Evolutionary conservation across 2,113 vertebrate genomes (phyloP).

Genomic region (Serinus canaria): DNA sequence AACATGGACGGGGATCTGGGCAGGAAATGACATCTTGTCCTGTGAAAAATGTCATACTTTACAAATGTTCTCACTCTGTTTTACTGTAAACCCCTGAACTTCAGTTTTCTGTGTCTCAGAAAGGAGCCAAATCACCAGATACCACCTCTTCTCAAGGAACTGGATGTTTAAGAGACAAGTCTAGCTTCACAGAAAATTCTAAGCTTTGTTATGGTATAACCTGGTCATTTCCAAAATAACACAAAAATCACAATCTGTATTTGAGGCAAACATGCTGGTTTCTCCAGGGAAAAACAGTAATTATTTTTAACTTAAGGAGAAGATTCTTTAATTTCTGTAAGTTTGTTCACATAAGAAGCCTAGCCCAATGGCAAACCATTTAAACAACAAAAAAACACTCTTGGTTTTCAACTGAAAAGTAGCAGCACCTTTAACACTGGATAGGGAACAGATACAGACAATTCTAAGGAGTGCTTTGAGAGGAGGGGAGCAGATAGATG

Average conservation of each 20-base stretch:
- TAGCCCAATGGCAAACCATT: background rate
- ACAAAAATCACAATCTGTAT: background rate
- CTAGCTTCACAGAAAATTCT: background rate
- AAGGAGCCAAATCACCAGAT: background rate
- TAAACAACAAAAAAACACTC: background rate
- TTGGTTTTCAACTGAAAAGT: background rate
- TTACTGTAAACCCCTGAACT: background rate
- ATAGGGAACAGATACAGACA: rapidly evolving
- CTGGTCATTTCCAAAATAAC: background rate
- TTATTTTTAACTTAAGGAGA: background rate
- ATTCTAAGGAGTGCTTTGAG: background rate
- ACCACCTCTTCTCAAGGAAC: background rate
- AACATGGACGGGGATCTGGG: background rate
- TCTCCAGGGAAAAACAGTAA: background rate
- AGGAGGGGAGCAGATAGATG: background rate
- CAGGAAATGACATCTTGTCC: background rate
- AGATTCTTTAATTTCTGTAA: background rate
- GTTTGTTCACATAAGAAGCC: background rate
- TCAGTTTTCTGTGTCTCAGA: background rate
- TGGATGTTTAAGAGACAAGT: background rate
- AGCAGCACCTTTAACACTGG: background rate
- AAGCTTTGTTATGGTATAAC: background rate
- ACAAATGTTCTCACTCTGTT: background rate
- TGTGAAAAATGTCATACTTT: background rate
- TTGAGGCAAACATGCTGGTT: background rate